Conservation (phyloP, 2,113 vertebrate genomes). For the Rissa tridactyla region DNA sequence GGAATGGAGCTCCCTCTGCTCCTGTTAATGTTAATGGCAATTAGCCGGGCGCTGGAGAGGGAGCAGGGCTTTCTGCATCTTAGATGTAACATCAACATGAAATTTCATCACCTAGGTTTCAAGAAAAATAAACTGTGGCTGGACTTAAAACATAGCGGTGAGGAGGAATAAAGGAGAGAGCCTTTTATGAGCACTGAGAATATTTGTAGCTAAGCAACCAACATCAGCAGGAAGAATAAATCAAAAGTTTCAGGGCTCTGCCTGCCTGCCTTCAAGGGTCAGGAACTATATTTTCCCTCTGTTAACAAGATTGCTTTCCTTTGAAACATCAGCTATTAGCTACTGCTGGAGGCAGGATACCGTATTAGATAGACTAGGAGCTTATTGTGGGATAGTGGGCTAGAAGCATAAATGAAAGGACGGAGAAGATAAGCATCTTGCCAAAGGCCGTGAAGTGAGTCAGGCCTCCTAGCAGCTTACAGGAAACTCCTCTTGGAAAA, state of each 20-base stretch:
- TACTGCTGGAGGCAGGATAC: slow-evolving; percentile 25
- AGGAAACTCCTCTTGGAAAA: not conserved
- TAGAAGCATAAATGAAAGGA: not conserved
- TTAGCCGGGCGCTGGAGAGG: not conserved
- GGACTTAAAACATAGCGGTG: not conserved
- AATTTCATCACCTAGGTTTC: slow-evolving; percentile 54
- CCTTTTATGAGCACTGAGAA: slow-evolving; percentile 39
- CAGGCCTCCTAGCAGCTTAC: not conserved
- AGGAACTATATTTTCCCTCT: slow-evolving; percentile 47
- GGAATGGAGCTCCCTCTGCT: not conserved
- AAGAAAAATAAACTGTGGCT: slow-evolving; percentile 54
- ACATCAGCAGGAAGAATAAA: slow-evolving; percentile 52
- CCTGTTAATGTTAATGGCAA: not conserved
- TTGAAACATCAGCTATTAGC: slow-evolving; percentile 18
- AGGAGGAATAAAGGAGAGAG: not conserved
- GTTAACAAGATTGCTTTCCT: slow-evolving; percentile 50
- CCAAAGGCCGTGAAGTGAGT: not conserved
- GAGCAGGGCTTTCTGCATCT: not conserved
- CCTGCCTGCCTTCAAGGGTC: slow-evolving; percentile 49
- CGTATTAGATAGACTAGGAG: not conserved
- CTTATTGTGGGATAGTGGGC: not conserved
- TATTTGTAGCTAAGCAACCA: slow-evolving; percentile 60
- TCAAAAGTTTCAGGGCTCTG: slow-evolving; percentile 55
- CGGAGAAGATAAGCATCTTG: not conserved
- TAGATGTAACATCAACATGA: not conserved